Conservation (phyloP, 2,797 vertebrate genomes). For the Synaphobranchus kaupii region DNA sequence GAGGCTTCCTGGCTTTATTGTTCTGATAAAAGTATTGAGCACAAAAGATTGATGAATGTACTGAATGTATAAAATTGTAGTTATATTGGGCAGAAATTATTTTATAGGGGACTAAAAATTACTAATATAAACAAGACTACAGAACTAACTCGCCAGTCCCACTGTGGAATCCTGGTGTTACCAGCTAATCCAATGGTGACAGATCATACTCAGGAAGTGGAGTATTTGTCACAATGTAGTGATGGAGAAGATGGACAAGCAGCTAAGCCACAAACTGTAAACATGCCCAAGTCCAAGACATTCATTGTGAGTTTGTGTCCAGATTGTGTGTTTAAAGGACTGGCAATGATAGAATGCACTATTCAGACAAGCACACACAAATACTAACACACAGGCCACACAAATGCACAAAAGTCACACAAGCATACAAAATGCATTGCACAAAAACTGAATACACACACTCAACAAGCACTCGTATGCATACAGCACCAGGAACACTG, state of each 20-base stretch:
- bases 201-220: background rate
- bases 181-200: background rate
- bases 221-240: background rate
- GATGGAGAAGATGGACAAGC: background rate
- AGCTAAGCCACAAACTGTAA: background rate
- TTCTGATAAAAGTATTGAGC: background rate
- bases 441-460: background rate
- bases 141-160: too few species aligned
- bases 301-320: background rate
- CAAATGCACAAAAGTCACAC: constrained; percentile 19
- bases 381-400: constrained; percentile 11
- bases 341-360: background rate
- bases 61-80: background rate
- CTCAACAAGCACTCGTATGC: constrained; percentile 4
- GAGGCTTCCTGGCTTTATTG: background rate
- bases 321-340: background rate
- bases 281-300: background rate
- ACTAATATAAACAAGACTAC: background rate
- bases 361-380: background rate
- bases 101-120: background rate
- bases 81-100: background rate
- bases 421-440: background rate
- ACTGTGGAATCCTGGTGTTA: background rate
- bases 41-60: background rate
- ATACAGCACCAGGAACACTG: background rate